These are phyloP conservation scores for Drosophila sturtevanti DNA, from an alignment of 1,140 invertebrate species.

Conservation along the genomic window DNA sequence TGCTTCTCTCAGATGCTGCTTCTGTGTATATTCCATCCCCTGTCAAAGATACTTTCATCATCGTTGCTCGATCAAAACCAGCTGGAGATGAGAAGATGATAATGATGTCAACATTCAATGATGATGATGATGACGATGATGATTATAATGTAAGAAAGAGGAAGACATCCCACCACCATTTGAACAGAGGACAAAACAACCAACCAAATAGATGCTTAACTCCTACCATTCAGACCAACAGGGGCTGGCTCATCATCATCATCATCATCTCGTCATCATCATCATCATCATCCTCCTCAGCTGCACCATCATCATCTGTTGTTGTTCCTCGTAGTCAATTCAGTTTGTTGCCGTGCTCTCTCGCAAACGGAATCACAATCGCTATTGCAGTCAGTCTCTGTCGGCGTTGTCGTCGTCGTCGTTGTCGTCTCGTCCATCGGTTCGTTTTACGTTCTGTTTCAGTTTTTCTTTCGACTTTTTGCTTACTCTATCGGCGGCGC, in stretches of 20 bases:
- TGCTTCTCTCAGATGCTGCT: slow-evolving; percentile 17
- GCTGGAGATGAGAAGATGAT: slow-evolving; percentile 18
- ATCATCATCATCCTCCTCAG: slow-evolving; percentile 35
- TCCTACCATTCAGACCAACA: slow-evolving; percentile 18
- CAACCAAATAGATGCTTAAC: slow-evolving; percentile 49
- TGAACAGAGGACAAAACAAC: slow-evolving; percentile 22
- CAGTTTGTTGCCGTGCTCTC: slow-evolving; percentile 60
- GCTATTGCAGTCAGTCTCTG: slow-evolving; percentile 18
- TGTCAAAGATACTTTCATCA: slow-evolving; percentile 65
- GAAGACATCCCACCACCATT: slow-evolving; percentile 37
- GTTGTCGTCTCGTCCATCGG: slow-evolving; percentile 16
- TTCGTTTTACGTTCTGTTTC: slow-evolving; percentile 3
- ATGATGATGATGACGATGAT: slow-evolving; percentile 19
- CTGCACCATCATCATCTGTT: slow-evolving; percentile 5
- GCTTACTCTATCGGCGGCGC: slow-evolving; percentile 61
- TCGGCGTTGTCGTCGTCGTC: slow-evolving; percentile 25
- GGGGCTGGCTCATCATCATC: slow-evolving; percentile 12
- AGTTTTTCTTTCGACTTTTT: slow-evolving; percentile 20
- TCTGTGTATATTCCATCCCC: not conserved
- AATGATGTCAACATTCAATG: not conserved
- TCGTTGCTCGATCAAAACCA: slow-evolving; percentile 24
- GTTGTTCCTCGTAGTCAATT: slow-evolving; percentile 55
- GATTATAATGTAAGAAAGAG: too few species aligned
- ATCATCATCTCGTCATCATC: slow-evolving; percentile 16
- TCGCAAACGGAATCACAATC: slow-evolving; percentile 64